These are phyloP conservation scores for Acanthosoma haemorrhoidale DNA, from an alignment of 2,888 invertebrate species.

Conservation along the genomic window DNA sequence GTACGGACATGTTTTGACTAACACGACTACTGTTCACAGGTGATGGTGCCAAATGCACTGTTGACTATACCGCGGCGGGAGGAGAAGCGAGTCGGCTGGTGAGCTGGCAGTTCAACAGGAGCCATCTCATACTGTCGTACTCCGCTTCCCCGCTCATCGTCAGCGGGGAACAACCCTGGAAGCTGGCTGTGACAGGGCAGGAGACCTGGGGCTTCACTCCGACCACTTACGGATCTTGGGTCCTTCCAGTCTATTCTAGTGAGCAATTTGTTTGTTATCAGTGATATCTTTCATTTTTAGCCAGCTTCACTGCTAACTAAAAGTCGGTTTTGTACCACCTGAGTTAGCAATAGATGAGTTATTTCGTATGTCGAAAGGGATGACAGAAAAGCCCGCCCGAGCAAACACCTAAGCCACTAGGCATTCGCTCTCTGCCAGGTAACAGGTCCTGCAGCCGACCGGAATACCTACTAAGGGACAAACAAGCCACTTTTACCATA, in stretches of 20 bases:
- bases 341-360: no score
- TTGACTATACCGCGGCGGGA: background rate
- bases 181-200: background rate
- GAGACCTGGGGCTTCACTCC: conserved; percentile 28
- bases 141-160: background rate
- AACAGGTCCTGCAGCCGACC: no score
- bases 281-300: no score
- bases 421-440: no score
- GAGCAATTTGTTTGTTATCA: background rate
- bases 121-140: background rate
- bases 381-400: no score
- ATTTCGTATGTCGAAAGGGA: no score
- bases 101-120: background rate
- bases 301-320: no score
- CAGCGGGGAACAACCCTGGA: background rate
- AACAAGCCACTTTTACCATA: no score
- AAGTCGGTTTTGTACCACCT: no score
- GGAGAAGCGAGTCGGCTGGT: background rate
- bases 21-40: background rate
- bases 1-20: background rate
- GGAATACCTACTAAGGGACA: no score
- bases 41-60: background rate
- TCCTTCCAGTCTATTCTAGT: conserved; percentile 16
- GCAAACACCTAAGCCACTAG: no score
- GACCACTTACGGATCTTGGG: conserved; percentile 6